These are phyloP conservation scores for Ophion costatus DNA, from an alignment of 2,888 invertebrate genomes.

Conservation along the genomic window DNA sequence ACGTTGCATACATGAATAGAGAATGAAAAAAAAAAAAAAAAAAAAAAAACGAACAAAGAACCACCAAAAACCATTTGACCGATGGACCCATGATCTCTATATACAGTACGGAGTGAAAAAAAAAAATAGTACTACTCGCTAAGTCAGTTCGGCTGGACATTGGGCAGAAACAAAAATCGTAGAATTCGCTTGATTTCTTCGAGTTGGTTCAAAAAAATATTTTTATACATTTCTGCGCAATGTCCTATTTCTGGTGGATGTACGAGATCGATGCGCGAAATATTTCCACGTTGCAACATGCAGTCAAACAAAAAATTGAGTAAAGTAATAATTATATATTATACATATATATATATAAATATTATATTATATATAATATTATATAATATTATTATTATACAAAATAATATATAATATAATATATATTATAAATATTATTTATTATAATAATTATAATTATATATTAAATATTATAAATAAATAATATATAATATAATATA, in stretches of 20 bases:
- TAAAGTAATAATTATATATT: too few relatives aligned
- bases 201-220: constrained; percentile 6
- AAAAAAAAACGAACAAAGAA: constrained; percentile 64
- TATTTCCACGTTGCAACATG: neutral
- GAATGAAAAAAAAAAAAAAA: constrained; percentile 30
- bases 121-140: constrained; percentile 72
- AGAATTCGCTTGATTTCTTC: neutral
- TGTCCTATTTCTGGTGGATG: constrained; percentile 55
- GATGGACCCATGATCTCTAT: constrained; percentile 77
- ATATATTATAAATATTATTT: too few relatives aligned
- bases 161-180: constrained; percentile 52
- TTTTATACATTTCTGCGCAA: constrained; percentile 49
- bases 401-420: too few relatives aligned
- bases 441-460: too few relatives aligned
- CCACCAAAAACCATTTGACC: constrained; percentile 76
- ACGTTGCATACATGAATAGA: constrained; percentile 71
- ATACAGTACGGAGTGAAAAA: constrained; percentile 70
- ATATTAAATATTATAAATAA: too few relatives aligned
- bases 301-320: neutral
- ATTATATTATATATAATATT: too few relatives aligned
- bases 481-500: too few relatives aligned
- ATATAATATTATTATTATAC: too few relatives aligned
- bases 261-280: constrained; percentile 24
- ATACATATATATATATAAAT: too few relatives aligned
- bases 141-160: constrained; percentile 70